phyloP scores from a whole-genome alignment of 2,888 invertebrate genomes.

The Dicyrtoma fusca region DNA sequence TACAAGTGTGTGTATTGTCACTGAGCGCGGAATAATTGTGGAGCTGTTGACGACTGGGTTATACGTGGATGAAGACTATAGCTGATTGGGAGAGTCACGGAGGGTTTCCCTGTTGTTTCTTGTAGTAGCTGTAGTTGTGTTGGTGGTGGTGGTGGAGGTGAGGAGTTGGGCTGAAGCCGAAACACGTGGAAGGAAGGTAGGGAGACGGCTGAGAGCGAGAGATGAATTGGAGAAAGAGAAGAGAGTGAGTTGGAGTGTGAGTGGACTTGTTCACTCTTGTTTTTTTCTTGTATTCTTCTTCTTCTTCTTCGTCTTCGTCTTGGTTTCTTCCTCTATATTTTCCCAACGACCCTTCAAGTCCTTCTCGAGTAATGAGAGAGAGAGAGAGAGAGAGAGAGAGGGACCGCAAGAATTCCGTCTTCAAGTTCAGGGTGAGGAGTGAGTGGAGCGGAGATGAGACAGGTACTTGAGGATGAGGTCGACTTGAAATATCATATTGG shows the following conservation, averaged over 20 bases:
- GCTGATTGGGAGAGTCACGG: conserved; percentile 21
- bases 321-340: neutral
- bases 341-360: conserved; percentile 7
- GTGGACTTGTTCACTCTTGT: too few species aligned
- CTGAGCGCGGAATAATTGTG: neutral
- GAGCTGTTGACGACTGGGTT: neutral
- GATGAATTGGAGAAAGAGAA: neutral
- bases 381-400: neutral
- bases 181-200: conserved; percentile 38
- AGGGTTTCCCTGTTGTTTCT: conserved; percentile 8
- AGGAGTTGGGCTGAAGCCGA: conserved; percentile 40
- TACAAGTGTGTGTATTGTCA: neutral
- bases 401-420: neutral
- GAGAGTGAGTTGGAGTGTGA: too few species aligned
- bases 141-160: conserved; percentile 16
- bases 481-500: conserved; percentile 39
- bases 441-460: neutral
- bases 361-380: neutral
- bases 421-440: too few species aligned
- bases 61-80: conserved; percentile 25
- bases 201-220: neutral
- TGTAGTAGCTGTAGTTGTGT: conserved; percentile 21
- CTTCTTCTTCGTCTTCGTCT: neutral
- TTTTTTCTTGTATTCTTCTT: too few species aligned
- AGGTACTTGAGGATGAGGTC: conserved; percentile 19